A percentile compares a stretch with the other conserved stretches of the same genome.
Evolutionary conservation across 2,113 vertebrate genomes (phyloP).

Genomic region (Sisor rabdophorus): DNA sequence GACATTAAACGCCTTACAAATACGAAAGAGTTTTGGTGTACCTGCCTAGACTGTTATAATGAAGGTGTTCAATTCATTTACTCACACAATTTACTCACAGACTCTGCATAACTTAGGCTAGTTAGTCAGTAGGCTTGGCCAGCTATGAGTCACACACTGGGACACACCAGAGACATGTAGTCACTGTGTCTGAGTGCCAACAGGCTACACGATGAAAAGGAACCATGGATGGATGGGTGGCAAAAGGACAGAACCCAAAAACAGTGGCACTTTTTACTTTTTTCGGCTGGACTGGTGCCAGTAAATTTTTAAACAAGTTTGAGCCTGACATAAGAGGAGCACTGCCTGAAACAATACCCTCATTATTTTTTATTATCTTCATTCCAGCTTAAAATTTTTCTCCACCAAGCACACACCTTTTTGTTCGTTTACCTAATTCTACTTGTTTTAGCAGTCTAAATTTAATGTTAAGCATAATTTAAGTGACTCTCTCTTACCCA

Average conservation of each 20-base stretch:
- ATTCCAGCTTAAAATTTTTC: background rate
- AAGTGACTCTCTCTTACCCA: slow-evolving; percentile 70
- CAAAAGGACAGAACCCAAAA: slow-evolving; percentile 9
- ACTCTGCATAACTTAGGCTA: slow-evolving; percentile 9
- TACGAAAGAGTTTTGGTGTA: background rate
- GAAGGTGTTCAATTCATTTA: background rate
- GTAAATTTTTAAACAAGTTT: slow-evolving; percentile 19
- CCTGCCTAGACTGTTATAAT: background rate
- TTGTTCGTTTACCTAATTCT: background rate
- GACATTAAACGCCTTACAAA: background rate
- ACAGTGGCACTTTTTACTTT: background rate
- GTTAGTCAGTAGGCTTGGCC: slow-evolving; percentile 26
- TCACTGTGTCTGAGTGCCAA: slow-evolving; percentile 20
- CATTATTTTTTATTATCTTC: background rate
- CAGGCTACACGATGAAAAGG: background rate
- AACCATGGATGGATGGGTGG: slow-evolving; percentile 7
- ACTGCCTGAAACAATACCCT: background rate
- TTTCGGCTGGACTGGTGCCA: slow-evolving; percentile 24
- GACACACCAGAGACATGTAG: slow-evolving; percentile 19
- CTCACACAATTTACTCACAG: background rate
- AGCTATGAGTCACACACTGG: slow-evolving; percentile 20
- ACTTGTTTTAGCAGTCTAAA: background rate
- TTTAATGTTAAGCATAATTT: background rate
- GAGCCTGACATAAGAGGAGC: background rate
- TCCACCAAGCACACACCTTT: background rate